Evolutionary conservation across 2,888 invertebrate species (phyloP).

Genomic region (Agapetus fuscipes): DNA sequence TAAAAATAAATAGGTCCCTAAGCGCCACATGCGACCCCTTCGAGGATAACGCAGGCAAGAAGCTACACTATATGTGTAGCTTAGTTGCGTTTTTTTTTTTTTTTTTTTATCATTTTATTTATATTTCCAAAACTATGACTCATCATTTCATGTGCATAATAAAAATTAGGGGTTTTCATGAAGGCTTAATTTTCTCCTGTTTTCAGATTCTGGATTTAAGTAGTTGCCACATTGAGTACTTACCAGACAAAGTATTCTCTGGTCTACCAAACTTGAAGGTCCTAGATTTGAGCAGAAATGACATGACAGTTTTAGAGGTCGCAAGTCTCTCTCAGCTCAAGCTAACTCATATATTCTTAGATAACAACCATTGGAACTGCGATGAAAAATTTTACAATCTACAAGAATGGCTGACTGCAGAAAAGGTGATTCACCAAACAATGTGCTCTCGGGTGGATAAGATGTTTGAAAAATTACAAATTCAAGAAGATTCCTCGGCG

Average conservation of each 20-base stretch:
- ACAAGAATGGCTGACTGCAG: conserved; percentile 35
- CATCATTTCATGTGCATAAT: too few relatives aligned
- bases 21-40: too few relatives aligned
- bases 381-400: conserved; percentile 35
- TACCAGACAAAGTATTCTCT: conserved; percentile 42
- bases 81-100: too few relatives aligned
- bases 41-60: too few relatives aligned
- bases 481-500: conserved; percentile 24
- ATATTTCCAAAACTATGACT: too few relatives aligned
- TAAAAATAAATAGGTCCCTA: too few relatives aligned
- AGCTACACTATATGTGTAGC: too few relatives aligned
- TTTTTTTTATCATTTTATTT: too few relatives aligned
- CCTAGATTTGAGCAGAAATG: conserved; percentile 53
- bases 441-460: conserved; percentile 33
- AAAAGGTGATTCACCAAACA: conserved; percentile 37
- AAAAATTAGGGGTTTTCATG: too few relatives aligned
- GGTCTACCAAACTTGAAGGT: conserved; percentile 45
- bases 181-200: too few relatives aligned
- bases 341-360: conserved; percentile 42
- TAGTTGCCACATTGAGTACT: conserved; percentile 46
- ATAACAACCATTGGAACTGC: conserved; percentile 50
- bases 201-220: conserved; percentile 49
- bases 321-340: conserved; percentile 41
- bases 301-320: conserved; percentile 42
- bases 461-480: conserved; percentile 49